Evolutionary conservation across 2,888 invertebrate species (phyloP), one percentile per base, ranked within the genome.

Genomic region (Allygus modestus): DNA sequence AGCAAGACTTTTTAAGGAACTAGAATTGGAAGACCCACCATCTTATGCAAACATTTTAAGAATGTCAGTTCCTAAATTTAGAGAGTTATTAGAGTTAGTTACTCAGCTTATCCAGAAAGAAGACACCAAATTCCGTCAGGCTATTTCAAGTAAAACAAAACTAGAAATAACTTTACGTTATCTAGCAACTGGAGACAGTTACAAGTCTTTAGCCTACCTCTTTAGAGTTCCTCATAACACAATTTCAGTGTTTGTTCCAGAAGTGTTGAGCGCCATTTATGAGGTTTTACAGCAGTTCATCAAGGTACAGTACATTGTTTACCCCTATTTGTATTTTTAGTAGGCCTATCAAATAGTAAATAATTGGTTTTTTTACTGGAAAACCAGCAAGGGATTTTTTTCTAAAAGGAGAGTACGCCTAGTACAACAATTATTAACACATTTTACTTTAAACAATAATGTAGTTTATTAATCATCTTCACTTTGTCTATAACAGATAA

Each of bases 1-100:
- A 77, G 77, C 77, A 77, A 43, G 77, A 77, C 77, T 77, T 77
- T 77, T 77, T 43, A 77, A 43, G 46, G 77, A 77, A 77, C 46
- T 77, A 46, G 51, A 77, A 77, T 77, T 77, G 77, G 79, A 79
- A 79, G 79, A 79, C 17, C 79, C 46, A 26, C 41, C 37, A 75
- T 75, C 75, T 41, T 75, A 43, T 75, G 37, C 43, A 9, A 75
- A 75, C 20, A 75, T 75, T 75, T 41, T 75, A 41, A 75, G 75
- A 41, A 41, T 75, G 43, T 41, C 75, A 37, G 75, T 43, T 75
- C 41, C 75, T 12, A 75, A 75, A 41, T 75, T 75, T 41, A 12
- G 11, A 51, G 79, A 79, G 79, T 51, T 79, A 51, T 79, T 79
- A 54, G 51, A 79, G 20, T 51, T 79, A 51, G 54, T 79, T 12